These are phyloP conservation scores for Eriocheir sinensis DNA, from an alignment of 1,140 invertebrate species.

Conservation along the genomic window DNA sequence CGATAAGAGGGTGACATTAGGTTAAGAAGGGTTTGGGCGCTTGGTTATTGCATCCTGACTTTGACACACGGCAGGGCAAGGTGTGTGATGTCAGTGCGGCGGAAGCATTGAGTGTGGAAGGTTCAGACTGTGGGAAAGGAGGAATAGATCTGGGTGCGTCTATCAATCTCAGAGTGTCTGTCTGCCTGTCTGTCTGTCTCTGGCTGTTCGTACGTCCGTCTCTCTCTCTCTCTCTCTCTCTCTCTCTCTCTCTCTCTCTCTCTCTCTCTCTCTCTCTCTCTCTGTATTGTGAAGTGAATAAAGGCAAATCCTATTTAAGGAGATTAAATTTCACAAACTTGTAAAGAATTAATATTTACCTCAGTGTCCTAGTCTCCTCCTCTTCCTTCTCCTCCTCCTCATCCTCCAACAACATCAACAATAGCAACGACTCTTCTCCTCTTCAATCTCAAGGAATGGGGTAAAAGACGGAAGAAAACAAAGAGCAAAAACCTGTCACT, in stretches of 20 bases:
- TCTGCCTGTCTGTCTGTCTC: too few relatives aligned
- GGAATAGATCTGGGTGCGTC: too few relatives aligned
- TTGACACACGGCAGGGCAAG: not conserved
- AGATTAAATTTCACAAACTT: not conserved
- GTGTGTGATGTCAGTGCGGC: not conserved
- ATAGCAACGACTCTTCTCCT: too few relatives aligned
- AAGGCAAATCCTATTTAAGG: not conserved
- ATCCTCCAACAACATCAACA: too few relatives aligned
- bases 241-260: constrained; percentile 22
- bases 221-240: not conserved
- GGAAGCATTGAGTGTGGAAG: too few relatives aligned
- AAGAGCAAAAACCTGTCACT: not conserved
- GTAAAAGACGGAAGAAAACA: not conserved
- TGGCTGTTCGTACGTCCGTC: too few relatives aligned
- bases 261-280: constrained; percentile 14
- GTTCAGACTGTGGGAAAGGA: too few relatives aligned
- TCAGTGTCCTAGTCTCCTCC: not conserved
- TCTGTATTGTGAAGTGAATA: not conserved
- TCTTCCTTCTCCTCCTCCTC: not conserved
- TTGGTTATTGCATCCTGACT: not conserved
- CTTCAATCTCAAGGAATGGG: not conserved
- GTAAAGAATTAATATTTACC: not conserved
- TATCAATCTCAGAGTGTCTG: too few relatives aligned
- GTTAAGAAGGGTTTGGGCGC: not conserved
- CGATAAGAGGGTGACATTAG: not conserved